These are phyloP conservation scores for Elgonia sp. DNA, from an alignment of 2,888 invertebrate genomes.

Conservation along the genomic window DNA sequence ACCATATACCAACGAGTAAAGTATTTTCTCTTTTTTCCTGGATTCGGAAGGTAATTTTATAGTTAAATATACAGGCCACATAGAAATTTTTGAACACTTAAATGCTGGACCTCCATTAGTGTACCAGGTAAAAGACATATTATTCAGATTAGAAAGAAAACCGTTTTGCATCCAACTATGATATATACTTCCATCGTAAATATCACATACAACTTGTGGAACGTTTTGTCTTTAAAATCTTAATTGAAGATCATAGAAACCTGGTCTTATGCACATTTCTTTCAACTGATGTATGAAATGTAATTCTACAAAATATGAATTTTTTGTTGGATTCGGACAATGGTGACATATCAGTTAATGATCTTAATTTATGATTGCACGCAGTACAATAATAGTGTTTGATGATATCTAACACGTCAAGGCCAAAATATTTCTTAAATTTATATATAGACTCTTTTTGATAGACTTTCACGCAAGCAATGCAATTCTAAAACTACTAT, in stretches of 20 bases:
- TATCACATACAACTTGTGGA: conserved; percentile 37
- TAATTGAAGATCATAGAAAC: conserved; percentile 39
- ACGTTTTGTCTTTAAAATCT: conserved; percentile 45
- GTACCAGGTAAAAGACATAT: background rate
- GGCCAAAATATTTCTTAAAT: conserved; percentile 54
- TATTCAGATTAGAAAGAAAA: background rate
- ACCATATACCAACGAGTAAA: conserved; percentile 16
- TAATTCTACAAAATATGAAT: conserved; percentile 44
- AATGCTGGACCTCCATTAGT: conserved; percentile 29
- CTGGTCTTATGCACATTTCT: conserved; percentile 46
- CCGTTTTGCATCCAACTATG: background rate
- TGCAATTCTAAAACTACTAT: conserved; percentile 48
- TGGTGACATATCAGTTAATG: background rate
- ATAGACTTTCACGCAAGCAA: conserved; percentile 40
- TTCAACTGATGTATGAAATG: conserved; percentile 52
- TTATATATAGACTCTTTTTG: conserved; percentile 39
- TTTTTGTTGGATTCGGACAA: background rate
- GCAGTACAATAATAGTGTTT: conserved; percentile 39
- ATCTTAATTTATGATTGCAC: background rate
- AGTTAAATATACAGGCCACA: conserved; percentile 40
- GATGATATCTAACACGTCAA: background rate
- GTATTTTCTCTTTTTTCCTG: background rate
- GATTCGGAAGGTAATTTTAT: background rate
- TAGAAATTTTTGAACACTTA: conserved; percentile 5
- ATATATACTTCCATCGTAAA: conserved; percentile 47